phyloP scores from a whole-genome alignment of 2,113 vertebrate genomes.

The Pseudopodoces humilis region DNA sequence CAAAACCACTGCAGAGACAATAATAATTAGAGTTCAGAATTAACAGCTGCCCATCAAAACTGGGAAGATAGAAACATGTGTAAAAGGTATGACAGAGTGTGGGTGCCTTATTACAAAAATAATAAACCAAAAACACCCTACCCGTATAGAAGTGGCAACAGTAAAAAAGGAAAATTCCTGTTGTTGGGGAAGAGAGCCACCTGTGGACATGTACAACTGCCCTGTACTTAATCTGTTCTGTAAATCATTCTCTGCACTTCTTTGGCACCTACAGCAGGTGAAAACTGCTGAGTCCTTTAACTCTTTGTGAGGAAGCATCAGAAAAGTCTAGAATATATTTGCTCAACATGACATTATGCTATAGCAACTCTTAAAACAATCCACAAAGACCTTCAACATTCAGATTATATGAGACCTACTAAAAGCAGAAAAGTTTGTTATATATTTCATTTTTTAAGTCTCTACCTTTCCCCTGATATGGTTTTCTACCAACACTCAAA shows the following conservation, averaged over 20 bases:
- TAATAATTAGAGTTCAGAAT: neutral
- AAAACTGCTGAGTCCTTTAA: neutral
- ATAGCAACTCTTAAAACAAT: neutral
- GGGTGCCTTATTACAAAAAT: neutral
- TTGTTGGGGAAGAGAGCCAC: neutral
- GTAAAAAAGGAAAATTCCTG: neutral
- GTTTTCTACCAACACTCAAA: neutral
- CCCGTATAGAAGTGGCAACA: neutral
- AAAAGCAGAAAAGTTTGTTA: neutral
- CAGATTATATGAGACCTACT: neutral
- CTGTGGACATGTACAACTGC: fast-evolving
- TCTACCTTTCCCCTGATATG: neutral
- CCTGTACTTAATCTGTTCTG: neutral
- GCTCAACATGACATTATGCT: neutral
- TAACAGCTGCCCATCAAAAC: neutral
- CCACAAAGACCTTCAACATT: neutral
- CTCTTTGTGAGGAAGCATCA: neutral
- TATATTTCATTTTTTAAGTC: neutral
- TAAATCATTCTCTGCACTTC: neutral
- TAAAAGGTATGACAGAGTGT: neutral
- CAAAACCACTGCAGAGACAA: neutral
- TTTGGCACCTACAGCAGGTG: neutral
- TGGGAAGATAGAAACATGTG: neutral
- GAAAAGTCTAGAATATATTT: neutral
- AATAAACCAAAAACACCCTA: neutral